Evolutionary conservation across 2,797 vertebrate genomes (phyloP), one percentile per base, ranked within the genome.

Genomic region (Dermochelys coriacea): DNA sequence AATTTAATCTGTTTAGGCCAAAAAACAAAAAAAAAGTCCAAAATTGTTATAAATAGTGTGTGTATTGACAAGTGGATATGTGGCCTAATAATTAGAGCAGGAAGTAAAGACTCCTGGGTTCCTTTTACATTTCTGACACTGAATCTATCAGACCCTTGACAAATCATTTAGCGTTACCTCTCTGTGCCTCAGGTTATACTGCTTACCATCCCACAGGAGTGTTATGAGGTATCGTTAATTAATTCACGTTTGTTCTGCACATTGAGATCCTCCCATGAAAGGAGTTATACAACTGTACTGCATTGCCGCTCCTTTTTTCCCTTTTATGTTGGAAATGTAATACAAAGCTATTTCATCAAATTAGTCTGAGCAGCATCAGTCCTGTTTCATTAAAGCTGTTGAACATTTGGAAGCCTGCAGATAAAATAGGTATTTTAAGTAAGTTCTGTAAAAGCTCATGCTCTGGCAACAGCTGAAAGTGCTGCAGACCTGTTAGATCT

Each of bases 391-490:
- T 93, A 4, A 68, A 89, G 37, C 4, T 25, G 34, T 18, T 23
- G 78, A 71, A 9, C 45, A 34, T 78, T 80, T 80, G 23, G 5
- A n/a, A 71, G 16, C 74, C 59, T 91, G 41, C 19, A 29, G 49
- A 1, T 54, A 9, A 55, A 94, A 52, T 1, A 51, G 19, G 2
- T 31, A 2, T 4, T 80, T 5, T 45, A 29, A 75, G 80, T 79
- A 80, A 82, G 47, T 1, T 1, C 0, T 2, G 34, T 12, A 59
- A 81, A 55, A 31, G 37, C 7, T 29, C 18, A 31, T 49, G 41
- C 1, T 27, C 45, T 45, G 74, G 19, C 52, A 34, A 6, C 4
- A 50, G 19, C 15, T 37, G 0, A 4, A 1, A 10, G 29, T 80
- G 59, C 29, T 51, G 61, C 8, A 74, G 80, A 71, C 45, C 82